These are phyloP conservation scores for Chionomys nivalis DNA, from an alignment of 2,113 vertebrate genomes.

Conservation along the genomic window DNA sequence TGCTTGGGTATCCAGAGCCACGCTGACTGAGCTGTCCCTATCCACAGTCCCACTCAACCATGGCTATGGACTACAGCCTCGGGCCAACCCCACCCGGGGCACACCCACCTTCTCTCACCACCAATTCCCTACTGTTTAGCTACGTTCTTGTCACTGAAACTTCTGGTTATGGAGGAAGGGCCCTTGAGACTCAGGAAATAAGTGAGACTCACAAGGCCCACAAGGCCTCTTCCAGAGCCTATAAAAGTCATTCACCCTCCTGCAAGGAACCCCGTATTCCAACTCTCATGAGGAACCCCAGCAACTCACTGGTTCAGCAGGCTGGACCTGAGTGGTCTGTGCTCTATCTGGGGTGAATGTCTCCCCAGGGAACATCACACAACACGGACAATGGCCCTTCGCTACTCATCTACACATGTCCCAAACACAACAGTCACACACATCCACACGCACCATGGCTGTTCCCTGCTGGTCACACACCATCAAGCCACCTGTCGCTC, in stretches of 20 bases:
- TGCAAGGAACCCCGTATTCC: not conserved
- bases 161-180: not conserved
- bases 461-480: not conserved
- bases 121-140: not conserved
- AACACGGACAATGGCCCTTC: not conserved
- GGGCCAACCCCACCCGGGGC: not conserved
- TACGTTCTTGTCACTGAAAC: not conserved
- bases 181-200: not conserved
- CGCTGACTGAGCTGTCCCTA: too few species aligned
- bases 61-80: not conserved
- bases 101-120: not conserved
- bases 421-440: too few species aligned
- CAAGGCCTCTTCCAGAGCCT: not conserved
- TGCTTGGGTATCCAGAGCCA: not conserved
- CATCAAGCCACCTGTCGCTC: not conserved
- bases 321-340: not conserved
- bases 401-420: too few species aligned
- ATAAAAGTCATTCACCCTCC: not conserved
- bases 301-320: not conserved
- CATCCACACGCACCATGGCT: not conserved
- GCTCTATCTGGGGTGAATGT: not conserved
- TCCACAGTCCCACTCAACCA: not conserved
- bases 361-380: not conserved
- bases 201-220: not conserved
- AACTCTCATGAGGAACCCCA: not conserved